phyloP scores from a whole-genome alignment of 1,140 invertebrate species.

The Lucilia sericata region DNA sequence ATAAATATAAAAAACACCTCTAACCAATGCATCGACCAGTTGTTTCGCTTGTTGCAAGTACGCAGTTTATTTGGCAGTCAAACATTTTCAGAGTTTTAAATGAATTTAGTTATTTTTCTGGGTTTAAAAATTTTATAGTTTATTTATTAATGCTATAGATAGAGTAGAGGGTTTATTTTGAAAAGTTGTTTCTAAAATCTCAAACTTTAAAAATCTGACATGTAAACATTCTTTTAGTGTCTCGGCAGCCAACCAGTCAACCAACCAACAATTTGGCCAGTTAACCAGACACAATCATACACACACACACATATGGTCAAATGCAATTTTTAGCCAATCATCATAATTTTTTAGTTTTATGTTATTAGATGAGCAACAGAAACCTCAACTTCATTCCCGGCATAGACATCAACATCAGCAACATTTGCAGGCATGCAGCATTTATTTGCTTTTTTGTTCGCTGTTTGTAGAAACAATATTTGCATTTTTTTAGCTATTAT shows the following conservation, averaged over 20 bases:
- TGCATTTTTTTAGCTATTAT: slow-evolving; percentile 29
- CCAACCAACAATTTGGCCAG: background rate
- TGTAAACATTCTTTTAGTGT: background rate
- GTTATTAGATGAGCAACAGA: slow-evolving; percentile 21
- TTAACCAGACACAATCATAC: background rate
- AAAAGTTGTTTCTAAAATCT: background rate
- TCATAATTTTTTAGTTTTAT: slow-evolving; percentile 42
- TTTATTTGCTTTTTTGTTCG: background rate
- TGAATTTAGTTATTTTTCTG: background rate
- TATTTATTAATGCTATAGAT: too few species aligned
- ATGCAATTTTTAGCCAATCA: slow-evolving; percentile 42
- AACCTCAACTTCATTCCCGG: background rate
- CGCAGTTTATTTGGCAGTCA: background rate
- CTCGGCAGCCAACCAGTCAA: background rate
- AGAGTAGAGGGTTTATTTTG: too few species aligned
- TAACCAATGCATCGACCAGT: background rate
- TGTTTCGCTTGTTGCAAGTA: background rate
- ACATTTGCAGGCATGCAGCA: background rate
- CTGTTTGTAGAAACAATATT: slow-evolving; percentile 20
- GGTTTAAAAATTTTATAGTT: too few species aligned
- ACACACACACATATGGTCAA: background rate
- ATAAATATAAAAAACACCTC: background rate
- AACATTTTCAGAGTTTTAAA: background rate
- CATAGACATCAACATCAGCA: background rate
- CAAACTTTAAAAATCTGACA: background rate